Percentiles rank a stretch among this genome's conserved stretches.
Evolutionary conservation across 2,113 vertebrate species (phyloP).

Genomic region (Eubucco bourcierii): DNA sequence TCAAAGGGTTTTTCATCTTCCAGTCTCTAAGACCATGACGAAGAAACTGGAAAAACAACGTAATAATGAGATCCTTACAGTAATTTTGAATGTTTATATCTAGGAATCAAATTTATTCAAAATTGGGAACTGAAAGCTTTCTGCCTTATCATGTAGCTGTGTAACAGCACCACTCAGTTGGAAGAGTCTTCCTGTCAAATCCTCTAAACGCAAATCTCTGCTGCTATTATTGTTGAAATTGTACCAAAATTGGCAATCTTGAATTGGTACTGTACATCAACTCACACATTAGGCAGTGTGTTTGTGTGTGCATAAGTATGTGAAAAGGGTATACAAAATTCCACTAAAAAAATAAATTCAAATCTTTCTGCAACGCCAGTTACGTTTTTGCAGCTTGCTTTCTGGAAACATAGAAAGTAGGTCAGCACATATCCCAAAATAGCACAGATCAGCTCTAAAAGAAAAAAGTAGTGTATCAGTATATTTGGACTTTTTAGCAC

Average conservation of each 20-base stretch:
- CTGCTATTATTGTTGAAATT: not conserved
- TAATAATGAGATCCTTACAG: not conserved
- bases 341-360: conserved; percentile 10
- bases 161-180: not conserved
- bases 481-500: not conserved
- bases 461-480: not conserved
- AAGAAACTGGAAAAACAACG: not conserved
- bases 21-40: not conserved
- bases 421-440: conserved; percentile 46
- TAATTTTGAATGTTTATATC: not conserved
- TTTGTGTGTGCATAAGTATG: not conserved
- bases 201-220: not conserved
- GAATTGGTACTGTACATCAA: not conserved
- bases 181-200: not conserved
- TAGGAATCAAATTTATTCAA: not conserved
- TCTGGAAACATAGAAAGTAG: conserved; percentile 40
- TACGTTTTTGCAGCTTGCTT: conserved; percentile 1
- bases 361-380: conserved; percentile 2
- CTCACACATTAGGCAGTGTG: not conserved
- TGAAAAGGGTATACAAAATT: not conserved
- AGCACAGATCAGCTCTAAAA: not conserved
- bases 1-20: not conserved
- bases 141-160: not conserved
- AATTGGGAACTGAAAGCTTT: not conserved
- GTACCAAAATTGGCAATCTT: not conserved